A percentile compares a stretch with the other conserved stretches of the same genome.
phyloP scores from a whole-genome alignment of 2,888 invertebrate species.

The Thereva nobilitata region DNA sequence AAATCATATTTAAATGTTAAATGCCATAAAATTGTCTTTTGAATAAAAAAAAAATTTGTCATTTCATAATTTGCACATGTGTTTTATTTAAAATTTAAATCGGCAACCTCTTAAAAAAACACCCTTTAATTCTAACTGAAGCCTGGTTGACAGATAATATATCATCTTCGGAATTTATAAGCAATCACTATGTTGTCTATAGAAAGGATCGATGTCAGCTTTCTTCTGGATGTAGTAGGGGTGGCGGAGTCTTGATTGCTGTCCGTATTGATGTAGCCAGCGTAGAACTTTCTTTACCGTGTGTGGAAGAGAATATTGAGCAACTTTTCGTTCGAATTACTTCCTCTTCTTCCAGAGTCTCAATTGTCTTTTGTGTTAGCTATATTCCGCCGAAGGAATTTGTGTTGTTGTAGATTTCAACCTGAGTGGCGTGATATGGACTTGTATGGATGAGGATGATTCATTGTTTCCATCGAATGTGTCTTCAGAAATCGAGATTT shows the following conservation, averaged over 20 bases:
- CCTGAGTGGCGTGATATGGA: neutral
- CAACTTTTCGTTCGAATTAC: neutral
- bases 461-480: neutral
- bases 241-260: conserved; percentile 9
- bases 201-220: conserved; percentile 1
- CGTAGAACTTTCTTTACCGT: neutral
- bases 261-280: neutral
- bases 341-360: neutral
- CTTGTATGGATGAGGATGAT: neutral
- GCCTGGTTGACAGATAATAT: neutral
- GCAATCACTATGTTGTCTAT: neutral
- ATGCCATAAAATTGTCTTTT: no score
- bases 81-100: no score
- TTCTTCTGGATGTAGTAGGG: conserved; percentile 1
- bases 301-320: neutral
- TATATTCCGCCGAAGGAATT: neutral
- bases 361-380: neutral
- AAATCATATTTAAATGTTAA: no score
- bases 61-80: no score
- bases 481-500: neutral
- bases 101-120: no score
- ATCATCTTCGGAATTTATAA: neutral
- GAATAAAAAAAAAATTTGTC: no score
- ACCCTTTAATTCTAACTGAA: neutral
- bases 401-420: neutral